These are phyloP conservation scores for Saturnia japonica DNA, from an alignment of 2,888 invertebrate genomes.

Conservation along the genomic window DNA sequence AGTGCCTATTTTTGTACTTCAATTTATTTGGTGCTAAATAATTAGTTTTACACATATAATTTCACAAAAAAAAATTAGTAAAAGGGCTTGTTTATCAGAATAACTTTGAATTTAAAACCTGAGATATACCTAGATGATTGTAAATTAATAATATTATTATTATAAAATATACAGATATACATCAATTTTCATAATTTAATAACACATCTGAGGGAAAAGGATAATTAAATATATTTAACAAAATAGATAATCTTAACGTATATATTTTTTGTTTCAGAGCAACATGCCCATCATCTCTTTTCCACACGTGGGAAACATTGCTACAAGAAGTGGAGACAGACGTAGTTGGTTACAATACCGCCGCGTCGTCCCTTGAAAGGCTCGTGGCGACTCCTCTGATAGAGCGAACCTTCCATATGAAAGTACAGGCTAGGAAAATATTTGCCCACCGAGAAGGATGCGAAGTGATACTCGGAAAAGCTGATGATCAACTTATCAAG, in stretches of 20 bases:
- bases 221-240: not conserved
- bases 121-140: too few species aligned
- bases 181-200: not conserved
- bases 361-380: slow-evolving; percentile 89
- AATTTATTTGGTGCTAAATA: too few species aligned
- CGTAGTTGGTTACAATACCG: slow-evolving; percentile 91
- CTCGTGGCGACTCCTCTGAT: slow-evolving; percentile 91
- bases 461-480: slow-evolving; percentile 92
- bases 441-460: slow-evolving; percentile 95
- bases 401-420: slow-evolving; percentile 93
- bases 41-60: too few species aligned
- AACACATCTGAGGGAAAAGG: not conserved
- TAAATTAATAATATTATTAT: not conserved
- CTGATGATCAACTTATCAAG: slow-evolving; percentile 82
- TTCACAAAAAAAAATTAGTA: too few species aligned
- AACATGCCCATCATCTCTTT: slow-evolving; percentile 88
- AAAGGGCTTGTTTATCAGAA: too few species aligned
- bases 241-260: not conserved
- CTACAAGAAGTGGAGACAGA: slow-evolving; percentile 96
- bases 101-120: too few species aligned
- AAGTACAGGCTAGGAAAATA: slow-evolving; percentile 94
- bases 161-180: not conserved
- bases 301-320: slow-evolving; percentile 94
- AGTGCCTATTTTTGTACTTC: too few species aligned
- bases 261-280: slow-evolving; percentile 79